Percentiles rank a stretch among this genome's conserved stretches.
These are phyloP conservation scores for Rhorus exstirpatorius DNA, from an alignment of 2,888 invertebrate genomes.

Conservation along the genomic window DNA sequence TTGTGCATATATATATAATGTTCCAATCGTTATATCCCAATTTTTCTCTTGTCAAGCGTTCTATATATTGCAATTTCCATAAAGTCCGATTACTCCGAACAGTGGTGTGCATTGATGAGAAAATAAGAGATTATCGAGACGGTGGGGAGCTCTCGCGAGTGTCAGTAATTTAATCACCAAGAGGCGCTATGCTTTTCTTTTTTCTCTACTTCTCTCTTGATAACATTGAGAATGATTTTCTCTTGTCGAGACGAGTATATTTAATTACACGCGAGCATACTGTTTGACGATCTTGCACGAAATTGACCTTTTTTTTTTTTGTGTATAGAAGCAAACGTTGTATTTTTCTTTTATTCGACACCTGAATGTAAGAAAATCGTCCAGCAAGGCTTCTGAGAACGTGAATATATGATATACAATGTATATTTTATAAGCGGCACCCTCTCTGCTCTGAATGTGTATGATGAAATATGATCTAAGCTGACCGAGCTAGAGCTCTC, in stretches of 20 bases:
- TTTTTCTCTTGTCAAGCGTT: conserved; percentile 5
- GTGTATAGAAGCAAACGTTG: not conserved
- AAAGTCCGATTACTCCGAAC: conserved; percentile 30
- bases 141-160: not conserved
- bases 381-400: conserved; percentile 48
- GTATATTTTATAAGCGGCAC: conserved; percentile 57
- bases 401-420: conserved; percentile 15
- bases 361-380: conserved; percentile 35
- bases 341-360: conserved; percentile 15
- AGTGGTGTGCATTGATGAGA: conserved; percentile 57
- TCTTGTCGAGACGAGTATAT: conserved; percentile 12
- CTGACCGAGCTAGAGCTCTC: conserved; percentile 51
- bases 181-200: conserved; percentile 11
- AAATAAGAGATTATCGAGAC: conserved; percentile 22
- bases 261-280: conserved; percentile 40
- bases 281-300: conserved; percentile 23
- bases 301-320: not conserved
- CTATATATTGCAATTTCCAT: conserved; percentile 51
- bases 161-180: conserved; percentile 54
- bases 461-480: conserved; percentile 76
- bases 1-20: conserved; percentile 1
- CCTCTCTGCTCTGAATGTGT: conserved; percentile 44
- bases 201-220: conserved; percentile 17
- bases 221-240: conserved; percentile 35
- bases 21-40: conserved; percentile 17